Percentiles rank a stretch among this genome's conserved stretches.
phyloP scores from a whole-genome alignment of 2,113 vertebrate genomes.

The Martes martes region DNA sequence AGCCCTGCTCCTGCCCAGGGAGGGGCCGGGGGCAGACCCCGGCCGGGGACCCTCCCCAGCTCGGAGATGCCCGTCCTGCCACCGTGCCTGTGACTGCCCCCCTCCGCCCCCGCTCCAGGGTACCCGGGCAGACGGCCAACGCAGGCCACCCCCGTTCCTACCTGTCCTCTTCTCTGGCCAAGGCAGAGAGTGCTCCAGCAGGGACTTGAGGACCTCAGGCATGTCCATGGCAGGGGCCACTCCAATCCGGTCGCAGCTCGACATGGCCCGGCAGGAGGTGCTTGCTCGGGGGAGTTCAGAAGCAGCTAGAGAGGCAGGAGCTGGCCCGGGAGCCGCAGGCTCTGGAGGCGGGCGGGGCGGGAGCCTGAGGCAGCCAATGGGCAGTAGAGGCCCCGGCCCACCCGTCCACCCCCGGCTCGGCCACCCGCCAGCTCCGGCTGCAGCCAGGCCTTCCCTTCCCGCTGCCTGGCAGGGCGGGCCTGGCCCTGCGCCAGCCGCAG shows the following conservation, averaged over 20 bases:
- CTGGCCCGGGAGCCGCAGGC: constrained; percentile 31
- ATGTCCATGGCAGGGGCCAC: constrained; percentile 86
- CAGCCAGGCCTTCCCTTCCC: constrained; percentile 75
- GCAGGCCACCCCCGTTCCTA: constrained; percentile 69
- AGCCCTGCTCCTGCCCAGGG: neutral
- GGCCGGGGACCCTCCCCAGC: neutral
- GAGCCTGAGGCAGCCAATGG: constrained; percentile 71
- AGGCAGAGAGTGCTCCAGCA: constrained; percentile 88
- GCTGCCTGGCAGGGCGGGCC: constrained; percentile 75
- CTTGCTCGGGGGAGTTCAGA: constrained; percentile 19
- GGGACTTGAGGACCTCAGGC: constrained; percentile 89
- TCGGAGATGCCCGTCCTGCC: neutral
- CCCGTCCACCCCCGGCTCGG: constrained; percentile 75
- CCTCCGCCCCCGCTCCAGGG: neutral
- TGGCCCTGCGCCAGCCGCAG: constrained; percentile 74
- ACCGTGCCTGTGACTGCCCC: neutral
- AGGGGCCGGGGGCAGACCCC: neutral
- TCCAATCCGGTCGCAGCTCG: constrained; percentile 77
- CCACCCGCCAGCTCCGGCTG: constrained; percentile 79
- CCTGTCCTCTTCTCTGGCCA: constrained; percentile 85
- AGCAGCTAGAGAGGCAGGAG: constrained; percentile 39
- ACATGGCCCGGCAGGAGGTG: constrained; percentile 76
- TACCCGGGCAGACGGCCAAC: neutral
- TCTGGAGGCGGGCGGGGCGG: constrained; percentile 67
- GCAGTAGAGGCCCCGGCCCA: constrained; percentile 48